Evolutionary conservation across 2,888 invertebrate species (phyloP).

Genomic region (Maniola hyperantus): DNA sequence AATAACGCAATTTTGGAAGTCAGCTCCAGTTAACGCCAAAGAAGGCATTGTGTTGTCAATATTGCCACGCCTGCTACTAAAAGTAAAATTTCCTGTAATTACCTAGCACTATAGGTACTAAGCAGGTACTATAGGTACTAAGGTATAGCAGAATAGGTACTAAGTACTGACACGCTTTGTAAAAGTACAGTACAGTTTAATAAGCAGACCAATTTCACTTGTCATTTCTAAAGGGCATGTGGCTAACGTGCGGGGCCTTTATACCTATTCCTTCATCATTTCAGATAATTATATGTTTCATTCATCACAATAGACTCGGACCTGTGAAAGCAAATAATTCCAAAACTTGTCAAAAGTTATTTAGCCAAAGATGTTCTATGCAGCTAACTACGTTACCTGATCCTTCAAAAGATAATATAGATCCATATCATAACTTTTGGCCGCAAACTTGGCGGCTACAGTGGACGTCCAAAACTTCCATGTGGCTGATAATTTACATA

Average conservation of each 20-base stretch:
- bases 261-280: conserved; percentile 6
- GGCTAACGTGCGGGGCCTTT: conserved; percentile 3
- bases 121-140: too few relatives aligned
- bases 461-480: conserved; percentile 74
- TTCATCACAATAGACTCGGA: conserved; percentile 24
- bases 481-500: conserved; percentile 80
- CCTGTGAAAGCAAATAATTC: conserved; percentile 29
- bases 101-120: background rate
- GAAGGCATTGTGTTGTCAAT: conserved; percentile 33
- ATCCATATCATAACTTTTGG: conserved; percentile 74
- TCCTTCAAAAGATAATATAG: conserved; percentile 65
- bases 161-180: background rate
- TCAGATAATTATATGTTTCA: conserved; percentile 17
- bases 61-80: conserved; percentile 27
- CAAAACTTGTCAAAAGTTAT: conserved; percentile 34
- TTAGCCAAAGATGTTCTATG: conserved; percentile 38
- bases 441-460: conserved; percentile 71
- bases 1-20: conserved; percentile 62
- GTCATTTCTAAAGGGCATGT: conserved; percentile 60
- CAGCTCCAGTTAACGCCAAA: background rate
- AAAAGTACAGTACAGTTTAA: conserved; percentile 54
- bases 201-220: conserved; percentile 62
- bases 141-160: background rate
- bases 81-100: conserved; percentile 10
- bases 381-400: conserved; percentile 55